Evolutionary conservation across 2,888 invertebrate species (phyloP), one percentile per base, ranked within the genome.

Genomic region (Acrocera orbiculus): DNA sequence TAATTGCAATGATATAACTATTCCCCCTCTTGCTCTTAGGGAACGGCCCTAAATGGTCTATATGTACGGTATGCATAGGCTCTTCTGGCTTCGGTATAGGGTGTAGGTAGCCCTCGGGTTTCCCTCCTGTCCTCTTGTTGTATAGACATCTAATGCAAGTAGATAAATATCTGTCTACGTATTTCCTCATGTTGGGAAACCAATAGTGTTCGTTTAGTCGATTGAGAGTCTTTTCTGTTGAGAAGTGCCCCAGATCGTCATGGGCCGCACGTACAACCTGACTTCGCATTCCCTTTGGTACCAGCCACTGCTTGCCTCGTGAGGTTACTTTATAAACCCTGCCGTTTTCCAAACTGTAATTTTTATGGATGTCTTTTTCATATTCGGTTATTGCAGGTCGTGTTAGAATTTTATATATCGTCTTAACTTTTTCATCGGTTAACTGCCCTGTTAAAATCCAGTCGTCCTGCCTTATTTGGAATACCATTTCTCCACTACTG

Each of bases 161-260:
- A 3, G 30, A 34, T 5, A 60, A 50, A 36, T 61, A 58, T 31
- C 52, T 46, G 25, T 48, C 45, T 3, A 56, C 49, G 27, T 52
- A 56, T 4, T 39, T 26, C 16, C 42, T 39, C 53, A 58, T 53
- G 5, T 46, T 45, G 0, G 49, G 48, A 35, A 61, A 60, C 55
- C 55, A 61, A 40, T 54, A 61, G 6, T 43, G 37, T 17, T 46
- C 43, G 1, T 38, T n/a, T 43, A 46, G 9, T 46, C 47, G 10
- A 34, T 44, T 17, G 45, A 49, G 2, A 42, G 24, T 5, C 43
- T 52, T 41, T 9, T 41, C 38, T 5, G 34, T 13, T 5, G 31
- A 31, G 25, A 39, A 39, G 32, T 40, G 41, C 3, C 35, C 38
- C 17, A 37, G 26, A 20, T 40, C 35, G 16, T 40, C 41, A 20